These are phyloP conservation scores for Gymnopithys bicolor DNA, from an alignment of 2,797 vertebrate genomes.

Conservation along the genomic window DNA sequence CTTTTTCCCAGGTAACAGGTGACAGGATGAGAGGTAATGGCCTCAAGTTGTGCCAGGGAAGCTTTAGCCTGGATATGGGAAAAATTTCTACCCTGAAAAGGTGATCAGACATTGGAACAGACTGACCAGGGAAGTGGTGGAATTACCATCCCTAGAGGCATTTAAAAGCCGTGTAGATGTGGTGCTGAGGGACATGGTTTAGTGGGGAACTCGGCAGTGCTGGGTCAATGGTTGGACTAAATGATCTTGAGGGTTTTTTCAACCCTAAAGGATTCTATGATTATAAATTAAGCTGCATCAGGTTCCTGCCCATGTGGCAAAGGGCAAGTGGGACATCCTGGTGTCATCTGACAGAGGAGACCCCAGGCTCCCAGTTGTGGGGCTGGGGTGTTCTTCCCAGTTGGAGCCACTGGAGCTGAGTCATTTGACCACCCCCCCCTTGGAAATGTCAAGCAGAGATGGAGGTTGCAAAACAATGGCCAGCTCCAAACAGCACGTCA, in stretches of 20 bases:
- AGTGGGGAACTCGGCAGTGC: not conserved
- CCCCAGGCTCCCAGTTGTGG: not conserved
- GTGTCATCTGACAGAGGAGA: not conserved
- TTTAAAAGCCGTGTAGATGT: not conserved
- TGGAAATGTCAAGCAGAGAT: conserved; percentile 14
- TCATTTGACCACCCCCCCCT: not conserved
- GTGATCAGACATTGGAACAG: not conserved
- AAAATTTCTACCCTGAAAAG: not conserved
- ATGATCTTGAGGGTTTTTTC: not conserved
- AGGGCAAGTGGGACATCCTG: not conserved
- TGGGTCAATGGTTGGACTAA: not conserved
- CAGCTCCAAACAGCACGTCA: not conserved
- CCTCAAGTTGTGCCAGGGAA: not conserved
- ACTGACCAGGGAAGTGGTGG: not conserved
- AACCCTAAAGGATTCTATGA: not conserved
- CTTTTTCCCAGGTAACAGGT: not conserved
- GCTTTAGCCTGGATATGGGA: not conserved
- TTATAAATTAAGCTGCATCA: not conserved
- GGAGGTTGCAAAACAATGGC: not conserved
- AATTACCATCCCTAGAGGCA: rapidly evolving
- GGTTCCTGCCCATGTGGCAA: not conserved
- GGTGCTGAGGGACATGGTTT: not conserved
- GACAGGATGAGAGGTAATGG: not conserved
- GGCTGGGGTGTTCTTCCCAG: not conserved
- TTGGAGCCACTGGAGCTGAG: not conserved